Evolutionary conservation across 2,888 invertebrate genomes (phyloP).

Genomic region (Synanthedon formicaeformis): DNA sequence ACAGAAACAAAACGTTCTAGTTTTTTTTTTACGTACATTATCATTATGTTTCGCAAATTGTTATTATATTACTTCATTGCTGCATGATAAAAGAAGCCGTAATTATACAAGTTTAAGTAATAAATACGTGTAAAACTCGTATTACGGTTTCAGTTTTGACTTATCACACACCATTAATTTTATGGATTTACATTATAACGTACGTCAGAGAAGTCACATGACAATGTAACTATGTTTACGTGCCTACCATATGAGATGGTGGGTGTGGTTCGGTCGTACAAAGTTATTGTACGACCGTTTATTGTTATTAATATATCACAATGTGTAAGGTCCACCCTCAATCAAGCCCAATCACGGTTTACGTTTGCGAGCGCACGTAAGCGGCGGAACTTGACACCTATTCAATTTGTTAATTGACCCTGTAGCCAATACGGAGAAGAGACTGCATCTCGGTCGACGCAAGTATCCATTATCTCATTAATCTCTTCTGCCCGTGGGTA

Average conservation of each 20-base stretch:
- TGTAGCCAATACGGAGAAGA: not conserved
- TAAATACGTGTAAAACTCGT: no score
- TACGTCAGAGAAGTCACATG: no score
- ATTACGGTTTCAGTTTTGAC: no score
- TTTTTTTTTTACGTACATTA: no score
- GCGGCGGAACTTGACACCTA: constrained; percentile 15
- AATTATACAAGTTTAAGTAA: no score
- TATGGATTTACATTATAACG: no score
- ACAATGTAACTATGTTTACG: no score
- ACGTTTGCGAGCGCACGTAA: constrained; percentile 16
- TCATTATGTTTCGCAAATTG: no score
- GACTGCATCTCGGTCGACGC: not conserved
- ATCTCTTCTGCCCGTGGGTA: not conserved
- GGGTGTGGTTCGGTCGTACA: constrained; percentile 19
- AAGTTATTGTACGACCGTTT: constrained; percentile 6
- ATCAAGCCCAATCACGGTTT: constrained; percentile 32
- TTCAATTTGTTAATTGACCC: constrained; percentile 23
- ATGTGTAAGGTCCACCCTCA: constrained; percentile 25
- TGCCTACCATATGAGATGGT: constrained; percentile 1
- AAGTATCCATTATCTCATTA: not conserved
- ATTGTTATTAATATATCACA: constrained; percentile 23
- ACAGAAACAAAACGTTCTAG: no score
- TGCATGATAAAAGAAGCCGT: no score
- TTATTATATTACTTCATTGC: no score
- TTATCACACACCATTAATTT: no score